Percentiles rank a stretch among this genome's conserved stretches.
phyloP scores from a whole-genome alignment of 2,888 invertebrate species.

The Lepidocyrtinus sp. region DNA sequence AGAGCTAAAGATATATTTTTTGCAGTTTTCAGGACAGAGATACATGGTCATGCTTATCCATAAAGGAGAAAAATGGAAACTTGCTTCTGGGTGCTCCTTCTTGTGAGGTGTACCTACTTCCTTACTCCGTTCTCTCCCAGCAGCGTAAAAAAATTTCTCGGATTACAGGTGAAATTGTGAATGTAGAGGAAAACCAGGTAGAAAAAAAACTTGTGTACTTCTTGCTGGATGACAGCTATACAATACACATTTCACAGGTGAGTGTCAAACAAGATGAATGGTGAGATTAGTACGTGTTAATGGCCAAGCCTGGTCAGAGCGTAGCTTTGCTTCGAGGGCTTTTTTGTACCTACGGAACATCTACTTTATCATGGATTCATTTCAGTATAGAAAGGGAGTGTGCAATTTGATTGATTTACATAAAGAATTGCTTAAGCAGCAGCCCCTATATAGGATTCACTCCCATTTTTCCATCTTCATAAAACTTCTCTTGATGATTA shows the following conservation, averaged over 20 bases:
- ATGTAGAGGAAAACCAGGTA: slow-evolving; percentile 25
- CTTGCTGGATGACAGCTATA: slow-evolving; percentile 47
- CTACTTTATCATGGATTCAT: background rate
- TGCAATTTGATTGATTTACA: slow-evolving; percentile 44
- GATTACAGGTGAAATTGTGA: background rate
- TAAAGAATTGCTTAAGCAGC: slow-evolving; percentile 22
- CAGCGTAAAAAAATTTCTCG: slow-evolving; percentile 23
- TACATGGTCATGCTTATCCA: slow-evolving; percentile 43
- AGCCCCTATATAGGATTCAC: slow-evolving; percentile 34
- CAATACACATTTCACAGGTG: slow-evolving; percentile 67
- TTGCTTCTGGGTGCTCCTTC: slow-evolving; percentile 52
- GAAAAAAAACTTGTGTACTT: background rate
- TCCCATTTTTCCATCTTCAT: slow-evolving; percentile 18
- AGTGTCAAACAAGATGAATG: slow-evolving; percentile 70
- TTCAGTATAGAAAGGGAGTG: background rate
- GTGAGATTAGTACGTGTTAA: slow-evolving; percentile 70
- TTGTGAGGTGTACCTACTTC: slow-evolving; percentile 50
- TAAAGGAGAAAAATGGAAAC: slow-evolving; percentile 20
- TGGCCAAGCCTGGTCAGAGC: slow-evolving; percentile 53
- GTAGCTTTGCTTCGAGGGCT: background rate
- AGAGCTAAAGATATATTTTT: background rate
- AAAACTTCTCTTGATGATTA: too few species aligned
- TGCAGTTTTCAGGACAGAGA: slow-evolving; percentile 44
- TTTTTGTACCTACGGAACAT: background rate
- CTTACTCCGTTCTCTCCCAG: too few species aligned